Base-by-base conservation (phyloP, 2,113 vertebrate genomes). In the Pitta sordida region DNA sequence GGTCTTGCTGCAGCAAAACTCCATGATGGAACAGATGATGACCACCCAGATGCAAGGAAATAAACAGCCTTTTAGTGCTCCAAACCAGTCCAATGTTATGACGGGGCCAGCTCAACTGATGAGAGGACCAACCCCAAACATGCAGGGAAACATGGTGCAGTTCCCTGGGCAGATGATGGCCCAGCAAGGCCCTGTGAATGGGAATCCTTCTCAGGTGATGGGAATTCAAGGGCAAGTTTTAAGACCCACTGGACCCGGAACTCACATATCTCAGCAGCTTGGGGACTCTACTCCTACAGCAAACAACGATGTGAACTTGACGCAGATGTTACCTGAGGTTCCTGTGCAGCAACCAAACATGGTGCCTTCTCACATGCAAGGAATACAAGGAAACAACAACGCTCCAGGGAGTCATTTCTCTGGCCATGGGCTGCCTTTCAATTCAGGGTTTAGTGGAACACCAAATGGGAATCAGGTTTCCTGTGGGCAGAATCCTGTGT, bases 1-100 rank as follows among this genome's bases (percentile, higher is more conserved):
- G 97, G 98, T 98, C 95, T 98, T 99, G 97, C 96, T 99, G 32
- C 99, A 99, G 77, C 99, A 99, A 92, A 99, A 99, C 88, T 98
- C 98, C 5, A 98, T 99, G 98, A 99, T 99, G 98, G 99, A 99
- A 70, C 99, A 99, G 97, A 99, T 99, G 98, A 99, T 99, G 97
- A 98, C 97, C 96, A 98, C 98, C 96, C 99, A 99, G 96, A 98
- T 99, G 97, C 99, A 99, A 97, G 98, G 98, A 90, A 99, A 98
- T 97, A 99, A 99, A 92, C 99, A 98, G 86, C 97, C 98, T 43
- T 99, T 99, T 96, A 98, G 95, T 68, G 94, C 98, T 86, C 99
- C 99, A 94, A 99, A 98, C 96, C 98, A 98, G 87, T 97, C 98
- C 83, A 98, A 84, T 83, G 98, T 99, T 88, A 98, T 99, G 98